Evolutionary conservation across 2,888 invertebrate species (phyloP).

Genomic region (Papilio elwesi): DNA sequence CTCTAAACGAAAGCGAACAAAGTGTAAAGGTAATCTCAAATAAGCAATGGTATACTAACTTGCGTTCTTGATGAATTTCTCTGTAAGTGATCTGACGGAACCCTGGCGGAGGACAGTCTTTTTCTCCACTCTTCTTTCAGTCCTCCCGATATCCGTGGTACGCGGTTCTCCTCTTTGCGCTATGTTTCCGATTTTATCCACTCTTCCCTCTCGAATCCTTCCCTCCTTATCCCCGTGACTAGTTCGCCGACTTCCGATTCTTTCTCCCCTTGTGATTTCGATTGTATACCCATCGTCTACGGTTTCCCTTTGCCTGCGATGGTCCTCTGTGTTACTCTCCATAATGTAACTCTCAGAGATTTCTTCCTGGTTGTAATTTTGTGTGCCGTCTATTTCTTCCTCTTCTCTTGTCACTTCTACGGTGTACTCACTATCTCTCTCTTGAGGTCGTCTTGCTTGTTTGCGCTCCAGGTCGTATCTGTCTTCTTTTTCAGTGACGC

Average conservation of each 20-base stretch:
- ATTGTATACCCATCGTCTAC: conserved; percentile 45
- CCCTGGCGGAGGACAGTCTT: conserved; percentile 85
- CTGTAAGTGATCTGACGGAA: conserved; percentile 91
- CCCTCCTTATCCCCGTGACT: conserved; percentile 11
- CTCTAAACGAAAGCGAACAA: no score
- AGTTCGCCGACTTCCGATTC: conserved; percentile 8
- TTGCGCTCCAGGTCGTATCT: not conserved
- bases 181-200: conserved; percentile 34
- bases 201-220: conserved; percentile 31
- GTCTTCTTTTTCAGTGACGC: conserved; percentile 22
- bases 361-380: conserved; percentile 25
- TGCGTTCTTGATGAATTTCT: conserved; percentile 90
- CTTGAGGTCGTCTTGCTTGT: conserved; percentile 15
- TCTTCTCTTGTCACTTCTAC: conserved; percentile 44
- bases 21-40: not conserved
- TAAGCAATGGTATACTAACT: conserved; percentile 60
- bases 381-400: conserved; percentile 35
- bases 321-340: conserved; percentile 22
- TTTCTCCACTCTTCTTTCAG: conserved; percentile 62
- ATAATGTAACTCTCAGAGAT: conserved; percentile 24
- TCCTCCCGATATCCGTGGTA: conserved; percentile 52
- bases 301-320: conserved; percentile 13
- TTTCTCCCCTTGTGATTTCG: conserved; percentile 44
- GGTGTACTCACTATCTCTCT: conserved; percentile 42
- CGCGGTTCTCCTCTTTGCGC: conserved; percentile 55